A percentile compares a stretch with the other conserved stretches of the same genome.
phyloP scores from a whole-genome alignment of 2,888 invertebrate species.

The Crematogaster levior region DNA sequence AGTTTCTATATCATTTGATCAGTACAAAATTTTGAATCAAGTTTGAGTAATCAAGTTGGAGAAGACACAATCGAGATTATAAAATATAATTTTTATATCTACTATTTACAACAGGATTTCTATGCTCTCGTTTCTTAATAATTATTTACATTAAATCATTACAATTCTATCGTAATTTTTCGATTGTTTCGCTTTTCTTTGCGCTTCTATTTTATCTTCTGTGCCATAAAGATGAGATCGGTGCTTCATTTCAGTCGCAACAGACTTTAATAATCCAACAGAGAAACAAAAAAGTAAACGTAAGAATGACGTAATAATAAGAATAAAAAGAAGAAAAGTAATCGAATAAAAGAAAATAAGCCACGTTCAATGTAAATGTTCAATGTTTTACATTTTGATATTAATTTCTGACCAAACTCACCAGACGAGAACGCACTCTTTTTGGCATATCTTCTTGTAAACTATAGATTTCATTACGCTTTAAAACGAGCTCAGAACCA shows the following conservation, averaged over 20 bases:
- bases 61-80: constrained; percentile 38
- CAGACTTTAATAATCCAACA: constrained; percentile 85
- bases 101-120: constrained; percentile 66
- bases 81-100: constrained; percentile 63
- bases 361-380: constrained; percentile 32
- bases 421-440: constrained; percentile 86
- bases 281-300: constrained; percentile 73
- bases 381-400: constrained; percentile 56
- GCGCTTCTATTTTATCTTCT: constrained; percentile 82
- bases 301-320: constrained; percentile 61
- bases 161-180: constrained; percentile 67
- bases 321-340: constrained; percentile 58
- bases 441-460: constrained; percentile 87
- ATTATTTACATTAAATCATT: constrained; percentile 67
- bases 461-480: constrained; percentile 87
- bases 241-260: constrained; percentile 86
- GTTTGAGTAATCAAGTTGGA: neutral
- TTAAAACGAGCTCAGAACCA: constrained; percentile 85
- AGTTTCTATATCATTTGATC: constrained; percentile 2
- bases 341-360: constrained; percentile 45
- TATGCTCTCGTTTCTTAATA: constrained; percentile 56
- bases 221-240: constrained; percentile 86
- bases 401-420: constrained; percentile 82
- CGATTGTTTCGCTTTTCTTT: constrained; percentile 81
- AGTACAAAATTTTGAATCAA: constrained; percentile 30